Base-by-base conservation (phyloP, 2,888 invertebrate species). In the Cyclophora albipunctata region DNA sequence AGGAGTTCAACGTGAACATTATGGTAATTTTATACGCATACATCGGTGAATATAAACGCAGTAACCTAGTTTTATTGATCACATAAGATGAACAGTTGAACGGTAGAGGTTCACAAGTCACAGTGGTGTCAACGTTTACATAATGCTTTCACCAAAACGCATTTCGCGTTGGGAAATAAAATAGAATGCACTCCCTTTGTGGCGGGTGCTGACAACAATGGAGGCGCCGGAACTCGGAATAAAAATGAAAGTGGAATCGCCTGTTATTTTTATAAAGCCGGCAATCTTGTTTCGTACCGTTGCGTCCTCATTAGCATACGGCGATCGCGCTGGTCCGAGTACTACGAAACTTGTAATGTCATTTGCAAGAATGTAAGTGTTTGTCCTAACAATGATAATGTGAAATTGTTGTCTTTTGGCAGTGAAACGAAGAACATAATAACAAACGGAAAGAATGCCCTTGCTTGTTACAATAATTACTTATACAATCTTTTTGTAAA, bases 231-330 rank as follows among this genome's bases (percentile, higher is more conserved):
- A 84, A 81, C 82, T 83, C 64, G 58, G 69, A 78, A 78, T 73
- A 83, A 87, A 85, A 87, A 85, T 80, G 87, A 87, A 87, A 87
- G 87, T 87, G 85, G 84, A 84, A 76, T 80, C 71, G 78, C 81
- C 69, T 83, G 82, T 84, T 85, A 83, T 85, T 81, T 81, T 81
- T 80, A 80, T 78, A 78, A 83, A 82, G 75, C 75, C 67, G 84
- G 75, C 80, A 76, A 76, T 84, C 84, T 84, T 75, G 84, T 83
- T 82, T 80, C 69, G 70, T 75, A 69, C 64, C 66, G 72, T 66
- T 66, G 71, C 68, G 68, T 67, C 62, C 75, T 75, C 74, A 82
- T 84, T 85, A 75, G 71, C 80, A 81, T 80, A 76, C 66, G 56
- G 54, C 55, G 67, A 37, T 55, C 51, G 51, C 48, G 48, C 46